Evolutionary conservation across 92 coral and sea anemone species (phyloP).

Genomic region (Parazoanthus atlanticus): DNA sequence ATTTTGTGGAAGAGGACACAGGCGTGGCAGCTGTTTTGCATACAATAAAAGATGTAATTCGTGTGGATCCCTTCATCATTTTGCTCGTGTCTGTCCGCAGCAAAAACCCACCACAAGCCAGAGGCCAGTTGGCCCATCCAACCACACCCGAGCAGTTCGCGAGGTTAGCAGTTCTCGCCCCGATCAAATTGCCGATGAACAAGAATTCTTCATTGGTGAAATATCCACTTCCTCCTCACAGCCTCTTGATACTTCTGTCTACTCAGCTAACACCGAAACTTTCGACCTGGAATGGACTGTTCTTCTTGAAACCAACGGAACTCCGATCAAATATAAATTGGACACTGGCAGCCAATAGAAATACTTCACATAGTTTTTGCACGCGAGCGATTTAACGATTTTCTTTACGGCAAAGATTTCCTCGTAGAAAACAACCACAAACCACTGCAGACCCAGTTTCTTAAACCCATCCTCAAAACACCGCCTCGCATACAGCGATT

Average conservation of each 20-base stretch:
- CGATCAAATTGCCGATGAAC: neutral
- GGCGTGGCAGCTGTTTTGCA: no score
- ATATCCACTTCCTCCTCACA: conserved; percentile 4
- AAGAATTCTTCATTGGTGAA: neutral
- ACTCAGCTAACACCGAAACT: conserved; percentile 9
- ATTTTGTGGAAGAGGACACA: no score
- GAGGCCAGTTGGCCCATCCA: neutral
- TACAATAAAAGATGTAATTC: neutral
- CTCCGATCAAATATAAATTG: no score
- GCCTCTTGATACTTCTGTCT: conserved; percentile 5
- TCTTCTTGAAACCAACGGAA: no score
- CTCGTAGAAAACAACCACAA: conserved; percentile 21
- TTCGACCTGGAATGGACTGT: conserved; percentile 28
- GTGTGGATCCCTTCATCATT: conserved; percentile 48
- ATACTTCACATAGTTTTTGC: conserved; percentile 50
- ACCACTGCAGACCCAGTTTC: conserved; percentile 15
- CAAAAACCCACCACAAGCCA: conserved; percentile 4
- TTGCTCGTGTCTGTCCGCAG: conserved; percentile 43
- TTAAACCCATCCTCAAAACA: conserved; percentile 11
- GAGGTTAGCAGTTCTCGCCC: neutral
- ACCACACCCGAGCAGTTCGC: conserved; percentile 13
- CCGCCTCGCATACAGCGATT: conserved; percentile 22
- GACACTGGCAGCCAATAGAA: neutral
- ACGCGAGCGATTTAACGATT: conserved; percentile 39
- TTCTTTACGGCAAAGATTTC: conserved; percentile 23